A percentile compares a stretch with the other conserved stretches of the same genome.
Evolutionary conservation across 2,888 invertebrate genomes (phyloP).

Genomic region (Caradrina kadenii): DNA sequence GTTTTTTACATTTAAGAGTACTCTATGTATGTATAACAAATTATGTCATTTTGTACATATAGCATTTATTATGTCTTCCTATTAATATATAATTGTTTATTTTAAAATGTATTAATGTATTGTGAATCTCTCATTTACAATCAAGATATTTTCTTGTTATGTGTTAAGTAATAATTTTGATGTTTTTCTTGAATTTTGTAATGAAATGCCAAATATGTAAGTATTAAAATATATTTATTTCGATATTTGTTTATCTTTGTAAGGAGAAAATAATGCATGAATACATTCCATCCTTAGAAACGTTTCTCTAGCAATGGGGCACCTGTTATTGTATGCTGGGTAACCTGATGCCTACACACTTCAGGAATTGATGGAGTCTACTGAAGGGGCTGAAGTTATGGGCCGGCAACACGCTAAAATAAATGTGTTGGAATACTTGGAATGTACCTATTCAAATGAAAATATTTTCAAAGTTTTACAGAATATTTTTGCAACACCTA

Average conservation of each 20-base stretch:
- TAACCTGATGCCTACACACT: no score
- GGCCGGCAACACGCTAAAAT: no score
- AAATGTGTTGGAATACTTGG: no score
- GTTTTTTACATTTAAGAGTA: no score
- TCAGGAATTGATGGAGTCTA: no score
- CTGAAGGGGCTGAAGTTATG: no score
- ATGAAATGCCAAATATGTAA: constrained; percentile 62
- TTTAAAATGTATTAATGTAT: constrained; percentile 16
- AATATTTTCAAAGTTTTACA: not conserved
- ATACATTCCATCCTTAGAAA: no score
- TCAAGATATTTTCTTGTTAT: constrained; percentile 13
- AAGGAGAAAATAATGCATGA: no score
- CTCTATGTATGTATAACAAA: no score
- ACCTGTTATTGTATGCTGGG: no score
- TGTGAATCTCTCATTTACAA: constrained; percentile 44
- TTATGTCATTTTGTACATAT: not conserved
- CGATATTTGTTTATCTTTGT: constrained; percentile 9
- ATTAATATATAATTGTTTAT: constrained; percentile 25
- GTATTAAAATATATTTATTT: constrained; percentile 47
- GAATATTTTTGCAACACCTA: not conserved
- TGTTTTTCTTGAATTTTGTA: constrained; percentile 42
- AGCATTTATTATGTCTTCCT: constrained; percentile 55
- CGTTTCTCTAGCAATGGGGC: no score
- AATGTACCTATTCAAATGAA: not conserved
- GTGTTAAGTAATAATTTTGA: constrained; percentile 29